Evolutionary conservation across 2,888 invertebrate species (phyloP).

Genomic region (Eupithecia insigniata): DNA sequence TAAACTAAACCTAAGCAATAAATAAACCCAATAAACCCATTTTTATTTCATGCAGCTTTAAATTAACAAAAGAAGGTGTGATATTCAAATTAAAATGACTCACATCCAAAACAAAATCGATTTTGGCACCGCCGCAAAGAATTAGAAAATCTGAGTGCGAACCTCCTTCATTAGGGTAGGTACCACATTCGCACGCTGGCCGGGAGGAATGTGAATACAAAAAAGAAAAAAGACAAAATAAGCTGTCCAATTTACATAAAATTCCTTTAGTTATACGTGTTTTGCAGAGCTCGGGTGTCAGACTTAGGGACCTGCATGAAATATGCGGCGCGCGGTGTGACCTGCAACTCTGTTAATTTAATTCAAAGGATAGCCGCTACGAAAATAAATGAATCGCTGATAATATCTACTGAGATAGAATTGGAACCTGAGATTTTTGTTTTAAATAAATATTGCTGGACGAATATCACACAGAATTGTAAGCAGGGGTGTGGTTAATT

Average conservation of each 20-base stretch:
- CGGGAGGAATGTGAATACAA: slow-evolving; percentile 53
- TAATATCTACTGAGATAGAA: slow-evolving; percentile 62
- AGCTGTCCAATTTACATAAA: slow-evolving; percentile 73
- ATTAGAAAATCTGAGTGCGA: slow-evolving; percentile 39
- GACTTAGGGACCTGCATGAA: slow-evolving; percentile 53
- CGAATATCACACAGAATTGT: background rate
- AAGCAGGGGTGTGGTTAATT: too few relatives aligned
- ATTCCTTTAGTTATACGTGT: slow-evolving; percentile 61
- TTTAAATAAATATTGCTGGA: background rate
- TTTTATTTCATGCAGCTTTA: slow-evolving; percentile 8
- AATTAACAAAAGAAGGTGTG: slow-evolving; percentile 34
- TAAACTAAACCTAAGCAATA: slow-evolving; percentile 7
- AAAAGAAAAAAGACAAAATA: slow-evolving; percentile 58
- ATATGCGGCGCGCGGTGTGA: slow-evolving; percentile 60
- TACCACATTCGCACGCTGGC: slow-evolving; percentile 60
- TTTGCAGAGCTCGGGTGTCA: slow-evolving; percentile 37
- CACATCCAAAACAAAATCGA: slow-evolving; percentile 35
- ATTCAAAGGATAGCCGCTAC: slow-evolving; percentile 70
- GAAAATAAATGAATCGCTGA: slow-evolving; percentile 67
- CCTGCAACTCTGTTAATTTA: slow-evolving; percentile 69
- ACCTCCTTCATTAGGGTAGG: slow-evolving; percentile 49
- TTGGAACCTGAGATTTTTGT: background rate
- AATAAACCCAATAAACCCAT: background rate
- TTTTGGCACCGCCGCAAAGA: slow-evolving; percentile 43
- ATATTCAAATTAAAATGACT: slow-evolving; percentile 38